These are phyloP conservation scores for Leucoraja erinaceus DNA, from an alignment of 2,113 vertebrate genomes.

Conservation along the genomic window DNA sequence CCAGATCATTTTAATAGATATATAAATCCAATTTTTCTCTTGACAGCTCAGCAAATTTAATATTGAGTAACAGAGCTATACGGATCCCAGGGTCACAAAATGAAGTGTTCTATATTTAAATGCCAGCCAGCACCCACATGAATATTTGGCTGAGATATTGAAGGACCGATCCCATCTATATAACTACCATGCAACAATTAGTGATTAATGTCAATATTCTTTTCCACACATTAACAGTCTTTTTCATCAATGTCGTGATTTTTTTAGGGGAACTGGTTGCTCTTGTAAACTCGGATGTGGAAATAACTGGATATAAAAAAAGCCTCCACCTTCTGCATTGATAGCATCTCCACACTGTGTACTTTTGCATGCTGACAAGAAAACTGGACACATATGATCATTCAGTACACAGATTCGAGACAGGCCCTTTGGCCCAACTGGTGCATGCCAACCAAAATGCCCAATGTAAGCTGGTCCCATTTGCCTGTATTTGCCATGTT, in stretches of 20 bases:
- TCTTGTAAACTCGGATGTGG: background rate
- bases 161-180: background rate
- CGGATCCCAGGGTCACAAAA: background rate
- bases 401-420: no score
- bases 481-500: no score
- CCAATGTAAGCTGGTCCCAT: no score
- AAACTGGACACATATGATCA: no score
- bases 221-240: background rate
- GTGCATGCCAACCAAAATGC: no score
- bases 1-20: background rate
- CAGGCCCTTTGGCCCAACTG: no score
- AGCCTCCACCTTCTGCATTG: background rate
- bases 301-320: background rate
- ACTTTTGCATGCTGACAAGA: background rate
- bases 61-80: background rate
- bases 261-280: background rate
- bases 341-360: background rate
- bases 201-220: background rate
- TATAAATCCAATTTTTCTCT: constrained; percentile 15
- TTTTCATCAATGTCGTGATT: background rate
- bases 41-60: constrained; percentile 14
- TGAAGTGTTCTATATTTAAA: background rate
- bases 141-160: background rate
- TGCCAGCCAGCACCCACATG: background rate
- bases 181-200: background rate